These are phyloP conservation scores for Lepus timidus DNA, from an alignment of 2,113 vertebrate genomes.

Conservation along the genomic window DNA sequence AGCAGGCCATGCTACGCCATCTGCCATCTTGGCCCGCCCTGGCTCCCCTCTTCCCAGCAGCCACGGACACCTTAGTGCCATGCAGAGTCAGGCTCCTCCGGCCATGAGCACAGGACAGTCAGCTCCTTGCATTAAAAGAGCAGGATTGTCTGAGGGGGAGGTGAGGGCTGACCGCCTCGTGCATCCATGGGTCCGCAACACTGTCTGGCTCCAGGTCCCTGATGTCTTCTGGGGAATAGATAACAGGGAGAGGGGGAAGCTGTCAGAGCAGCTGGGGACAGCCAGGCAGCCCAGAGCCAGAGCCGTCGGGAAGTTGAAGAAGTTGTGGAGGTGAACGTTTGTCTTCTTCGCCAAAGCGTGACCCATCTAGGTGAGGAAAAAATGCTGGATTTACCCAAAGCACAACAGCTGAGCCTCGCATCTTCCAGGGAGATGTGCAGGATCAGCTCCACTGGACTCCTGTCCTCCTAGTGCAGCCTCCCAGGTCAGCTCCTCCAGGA, in stretches of 20 bases:
- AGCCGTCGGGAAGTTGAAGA: too few relatives aligned
- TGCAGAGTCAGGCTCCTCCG: constrained; percentile 76
- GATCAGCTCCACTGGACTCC: not conserved
- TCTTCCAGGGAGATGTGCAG: not conserved
- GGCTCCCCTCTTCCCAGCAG: constrained; percentile 84
- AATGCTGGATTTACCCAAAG: not conserved
- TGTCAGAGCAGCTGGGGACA: not conserved
- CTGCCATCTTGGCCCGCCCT: constrained; percentile 88
- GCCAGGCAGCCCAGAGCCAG: not conserved
- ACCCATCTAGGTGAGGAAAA: not conserved
- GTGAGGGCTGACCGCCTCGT: not conserved
- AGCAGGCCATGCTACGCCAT: constrained; percentile 86
- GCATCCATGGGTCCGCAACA: not conserved
- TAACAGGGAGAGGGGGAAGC: not conserved
- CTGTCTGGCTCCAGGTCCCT: not conserved
- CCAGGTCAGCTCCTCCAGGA: not conserved
- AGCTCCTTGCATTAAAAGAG: constrained; percentile 74
- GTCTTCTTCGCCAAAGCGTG: not conserved
- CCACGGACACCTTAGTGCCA: constrained; percentile 81
- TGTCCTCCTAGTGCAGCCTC: not conserved
- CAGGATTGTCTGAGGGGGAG: not conserved
- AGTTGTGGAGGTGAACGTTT: not conserved
- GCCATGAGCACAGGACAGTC: constrained; percentile 71
- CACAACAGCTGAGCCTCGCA: not conserved
- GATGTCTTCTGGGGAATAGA: not conserved